phyloP scores from a whole-genome alignment of 2,888 invertebrate genomes.

The Junonia oenone region DNA sequence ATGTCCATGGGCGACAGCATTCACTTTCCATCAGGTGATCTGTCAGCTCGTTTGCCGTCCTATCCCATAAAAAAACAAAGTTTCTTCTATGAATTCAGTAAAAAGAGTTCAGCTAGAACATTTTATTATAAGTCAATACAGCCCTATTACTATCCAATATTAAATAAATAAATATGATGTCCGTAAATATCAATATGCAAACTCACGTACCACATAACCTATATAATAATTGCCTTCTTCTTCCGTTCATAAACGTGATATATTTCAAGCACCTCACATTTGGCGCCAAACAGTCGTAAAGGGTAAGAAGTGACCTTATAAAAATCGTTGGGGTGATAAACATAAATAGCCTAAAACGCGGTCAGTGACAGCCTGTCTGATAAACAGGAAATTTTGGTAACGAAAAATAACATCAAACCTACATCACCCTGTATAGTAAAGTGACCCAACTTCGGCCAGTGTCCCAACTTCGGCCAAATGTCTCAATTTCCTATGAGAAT shows the following conservation, averaged over 20 bases:
- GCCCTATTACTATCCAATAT: too few relatives aligned
- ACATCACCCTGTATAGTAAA: background rate
- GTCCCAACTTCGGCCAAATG: background rate
- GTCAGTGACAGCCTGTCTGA: background rate
- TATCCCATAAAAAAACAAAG: too few relatives aligned
- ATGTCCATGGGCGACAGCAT: too few relatives aligned
- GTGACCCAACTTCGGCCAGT: background rate
- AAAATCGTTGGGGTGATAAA: background rate
- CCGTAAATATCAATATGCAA: background rate
- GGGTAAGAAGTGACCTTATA: background rate
- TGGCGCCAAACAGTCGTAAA: background rate
- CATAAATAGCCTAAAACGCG: background rate
- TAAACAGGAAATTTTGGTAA: conserved; percentile 1
- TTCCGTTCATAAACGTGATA: background rate
- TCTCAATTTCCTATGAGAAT: background rate
- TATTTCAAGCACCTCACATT: background rate
- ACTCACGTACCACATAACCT: background rate
- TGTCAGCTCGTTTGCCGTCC: too few relatives aligned
- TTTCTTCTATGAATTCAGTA: too few relatives aligned
- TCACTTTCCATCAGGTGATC: too few relatives aligned
- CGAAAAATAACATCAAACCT: background rate
- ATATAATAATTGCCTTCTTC: background rate
- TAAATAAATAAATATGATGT: background rate
- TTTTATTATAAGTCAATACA: too few relatives aligned
- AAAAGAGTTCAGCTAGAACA: background rate